Conservation (phyloP, 2,113 vertebrate genomes). For the Sturnus vulgaris region DNA sequence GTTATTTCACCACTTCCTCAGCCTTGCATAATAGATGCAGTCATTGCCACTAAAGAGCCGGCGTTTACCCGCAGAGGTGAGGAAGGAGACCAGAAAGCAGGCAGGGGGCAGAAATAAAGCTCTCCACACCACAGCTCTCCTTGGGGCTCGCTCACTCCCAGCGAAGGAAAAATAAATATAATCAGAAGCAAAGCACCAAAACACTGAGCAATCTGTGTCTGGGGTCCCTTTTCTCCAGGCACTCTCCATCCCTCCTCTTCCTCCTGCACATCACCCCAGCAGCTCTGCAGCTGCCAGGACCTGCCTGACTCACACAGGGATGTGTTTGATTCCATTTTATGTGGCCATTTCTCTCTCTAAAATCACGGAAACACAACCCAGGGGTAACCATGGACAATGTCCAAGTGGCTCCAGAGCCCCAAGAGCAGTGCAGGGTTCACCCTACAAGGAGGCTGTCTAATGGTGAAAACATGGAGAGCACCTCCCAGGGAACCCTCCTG, state of each 20-base stretch:
- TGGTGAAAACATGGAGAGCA: background rate
- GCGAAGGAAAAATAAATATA: background rate
- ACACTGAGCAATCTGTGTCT: rapidly evolving
- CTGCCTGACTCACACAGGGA: rapidly evolving
- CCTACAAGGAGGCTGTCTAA: background rate
- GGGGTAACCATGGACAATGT: rapidly evolving
- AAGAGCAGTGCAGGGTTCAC: rapidly evolving
- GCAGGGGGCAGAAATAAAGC: slow-evolving; percentile 27
- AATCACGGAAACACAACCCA: background rate
- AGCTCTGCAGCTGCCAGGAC: background rate
- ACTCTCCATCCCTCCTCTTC: background rate
- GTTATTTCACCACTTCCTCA: slow-evolving; percentile 61
- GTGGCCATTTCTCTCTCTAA: background rate
- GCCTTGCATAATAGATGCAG: slow-evolving; percentile 61
- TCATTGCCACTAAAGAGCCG: slow-evolving; percentile 57
- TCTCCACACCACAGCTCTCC: background rate
- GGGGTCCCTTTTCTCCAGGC: background rate
- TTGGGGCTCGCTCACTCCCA: background rate
- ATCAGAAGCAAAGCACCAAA: background rate
- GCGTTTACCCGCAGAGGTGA: slow-evolving; percentile 54
- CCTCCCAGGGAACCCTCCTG: rapidly evolving
- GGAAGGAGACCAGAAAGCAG: background rate
- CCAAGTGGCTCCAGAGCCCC: rapidly evolving
- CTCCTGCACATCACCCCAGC: background rate
- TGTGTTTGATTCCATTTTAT: background rate